Evolutionary conservation across 2,797 vertebrate species (phyloP), one percentile per base, ranked within the genome.

Genomic region (Dermochelys coriacea): DNA sequence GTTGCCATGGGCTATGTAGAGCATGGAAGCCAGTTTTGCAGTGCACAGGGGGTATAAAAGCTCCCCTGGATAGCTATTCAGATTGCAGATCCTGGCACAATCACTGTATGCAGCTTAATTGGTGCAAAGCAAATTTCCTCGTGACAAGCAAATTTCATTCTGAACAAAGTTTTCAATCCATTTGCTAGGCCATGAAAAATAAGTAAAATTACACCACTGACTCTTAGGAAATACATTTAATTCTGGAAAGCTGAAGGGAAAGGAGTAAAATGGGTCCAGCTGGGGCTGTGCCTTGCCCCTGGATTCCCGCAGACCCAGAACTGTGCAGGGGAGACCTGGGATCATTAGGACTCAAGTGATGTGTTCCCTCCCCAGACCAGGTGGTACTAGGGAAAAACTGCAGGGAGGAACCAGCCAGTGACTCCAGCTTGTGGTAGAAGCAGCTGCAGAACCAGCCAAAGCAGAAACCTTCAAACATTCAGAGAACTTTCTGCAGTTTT

Each of bases 201-300:
- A 88, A 74, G 78, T 75, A 86, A 18, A 64, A 34, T 31, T 68
- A 68, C 19, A 10, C 18, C 64, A 68, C n/a, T 37, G 16, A 6
- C 18, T 84, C 27, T 87, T 86, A 89, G 61, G 18, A 37, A 87
- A 87, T 34, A 64, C 7, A n/a, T 64, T 59, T 83, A 83, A 59
- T 54, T 68, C 55, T 87, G 15, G 9, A 45, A 7, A 83, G 51
- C 16, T 2, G 25, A 78, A 12, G 6, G 4, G 74, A 5, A 80
- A 14, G 83, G 3, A 12, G 12, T 34, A 52, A 79, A 74, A 81
- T 4, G 3, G 0, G 1, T 6, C 74, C 45, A 82, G 0, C 34
- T 59, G 11, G 29, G 25, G 4, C 25, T 47, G 49, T 52, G 18
- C 21, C 5, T 47, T 89, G 59, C 9, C 79, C 18, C 49, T 49